These are phyloP conservation scores for Muscidifurax raptorellus DNA, from an alignment of 1,140 invertebrate genomes.

Conservation along the genomic window DNA sequence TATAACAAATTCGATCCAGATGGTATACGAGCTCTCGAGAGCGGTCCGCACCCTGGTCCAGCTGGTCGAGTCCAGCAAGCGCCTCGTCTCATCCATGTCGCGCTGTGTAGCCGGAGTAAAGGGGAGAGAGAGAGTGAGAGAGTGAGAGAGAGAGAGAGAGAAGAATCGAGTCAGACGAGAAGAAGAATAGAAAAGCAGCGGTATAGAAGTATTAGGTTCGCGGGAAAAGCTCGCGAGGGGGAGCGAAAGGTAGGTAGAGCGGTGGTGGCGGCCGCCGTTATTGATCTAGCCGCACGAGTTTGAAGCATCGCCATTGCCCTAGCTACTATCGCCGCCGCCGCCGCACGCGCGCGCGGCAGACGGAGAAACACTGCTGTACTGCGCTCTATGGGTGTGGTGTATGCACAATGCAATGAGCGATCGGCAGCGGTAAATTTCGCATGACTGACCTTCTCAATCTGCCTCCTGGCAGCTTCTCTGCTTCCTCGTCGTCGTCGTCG, in stretches of 20 bases:
- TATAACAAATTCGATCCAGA: no score
- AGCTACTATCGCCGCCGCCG: slow-evolving; percentile 61
- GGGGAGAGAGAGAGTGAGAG: no score
- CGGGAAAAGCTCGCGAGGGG: background rate
- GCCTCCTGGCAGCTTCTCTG: background rate
- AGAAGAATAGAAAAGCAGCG: background rate
- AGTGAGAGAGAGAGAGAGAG: no score
- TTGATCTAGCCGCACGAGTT: slow-evolving; percentile 70
- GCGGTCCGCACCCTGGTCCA: no score
- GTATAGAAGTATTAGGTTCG: background rate
- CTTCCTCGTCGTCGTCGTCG: no score
- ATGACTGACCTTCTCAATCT: background rate
- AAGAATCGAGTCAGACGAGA: background rate
- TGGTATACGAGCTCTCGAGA: no score
- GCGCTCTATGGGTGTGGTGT: slow-evolving; percentile 60
- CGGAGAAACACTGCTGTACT: background rate
- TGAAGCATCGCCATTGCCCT: slow-evolving; percentile 66
- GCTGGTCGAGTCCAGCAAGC: background rate
- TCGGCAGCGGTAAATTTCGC: no score
- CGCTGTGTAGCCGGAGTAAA: no score
- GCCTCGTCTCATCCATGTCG: no score
- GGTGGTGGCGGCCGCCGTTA: slow-evolving; percentile 62
- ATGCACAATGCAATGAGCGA: background rate
- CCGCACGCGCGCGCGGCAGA: background rate
- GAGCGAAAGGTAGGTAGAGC: background rate